Evolutionary conservation across 2,797 vertebrate species (phyloP).

Genomic region (Galago senegalensis): DNA sequence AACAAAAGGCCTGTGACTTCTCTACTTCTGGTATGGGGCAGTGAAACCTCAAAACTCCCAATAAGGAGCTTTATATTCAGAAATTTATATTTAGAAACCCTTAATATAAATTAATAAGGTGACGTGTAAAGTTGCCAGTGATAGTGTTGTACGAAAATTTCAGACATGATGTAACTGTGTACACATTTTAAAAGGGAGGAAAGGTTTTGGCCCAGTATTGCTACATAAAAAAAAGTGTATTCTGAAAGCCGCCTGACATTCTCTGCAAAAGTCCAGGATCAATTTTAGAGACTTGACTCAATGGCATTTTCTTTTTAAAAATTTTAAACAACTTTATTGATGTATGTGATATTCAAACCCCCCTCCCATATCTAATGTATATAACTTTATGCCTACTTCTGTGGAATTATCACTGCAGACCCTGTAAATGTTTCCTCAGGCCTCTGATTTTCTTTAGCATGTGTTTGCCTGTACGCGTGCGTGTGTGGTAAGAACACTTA

Average conservation of each 20-base stretch:
- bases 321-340: background rate
- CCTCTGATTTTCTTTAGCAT: background rate
- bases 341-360: background rate
- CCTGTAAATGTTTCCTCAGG: background rate
- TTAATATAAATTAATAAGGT: background rate
- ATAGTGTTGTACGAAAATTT: background rate
- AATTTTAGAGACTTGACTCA: background rate
- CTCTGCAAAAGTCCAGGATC: background rate
- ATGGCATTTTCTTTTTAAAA: background rate
- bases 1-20: background rate
- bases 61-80: background rate
- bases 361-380: background rate
- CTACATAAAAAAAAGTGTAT: background rate
- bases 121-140: background rate
- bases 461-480: background rate
- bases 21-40: background rate
- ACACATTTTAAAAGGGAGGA: background rate
- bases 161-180: background rate
- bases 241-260: background rate
- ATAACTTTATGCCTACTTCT: background rate
- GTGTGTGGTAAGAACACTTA: background rate
- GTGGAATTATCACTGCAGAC: background rate
- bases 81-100: background rate
- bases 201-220: background rate
- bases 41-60: background rate